These are phyloP conservation scores for Eilema sororculum DNA, from an alignment of 2,888 invertebrate genomes.

Conservation along the genomic window DNA sequence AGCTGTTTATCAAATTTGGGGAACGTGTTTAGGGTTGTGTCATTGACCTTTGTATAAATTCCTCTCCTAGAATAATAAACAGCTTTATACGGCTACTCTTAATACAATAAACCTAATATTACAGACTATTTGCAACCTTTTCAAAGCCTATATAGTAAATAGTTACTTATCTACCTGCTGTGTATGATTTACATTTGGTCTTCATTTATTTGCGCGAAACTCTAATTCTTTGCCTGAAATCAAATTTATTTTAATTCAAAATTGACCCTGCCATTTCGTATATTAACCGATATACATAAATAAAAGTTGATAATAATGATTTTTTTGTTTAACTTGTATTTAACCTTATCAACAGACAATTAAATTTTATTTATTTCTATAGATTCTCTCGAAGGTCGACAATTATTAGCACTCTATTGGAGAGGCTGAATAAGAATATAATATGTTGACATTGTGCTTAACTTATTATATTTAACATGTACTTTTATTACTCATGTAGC, in stretches of 20 bases:
- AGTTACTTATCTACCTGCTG: background rate
- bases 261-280: too few relatives aligned
- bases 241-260: background rate
- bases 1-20: background rate
- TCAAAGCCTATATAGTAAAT: background rate
- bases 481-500: background rate
- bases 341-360: too few relatives aligned
- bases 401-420: background rate
- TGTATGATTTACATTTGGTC: background rate
- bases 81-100: background rate
- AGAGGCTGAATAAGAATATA: constrained; percentile 1
- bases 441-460: constrained; percentile 9
- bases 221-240: background rate
- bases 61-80: constrained; percentile 24
- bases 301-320: too few relatives aligned
- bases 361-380: background rate
- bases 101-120: background rate
- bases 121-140: background rate
- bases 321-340: too few relatives aligned
- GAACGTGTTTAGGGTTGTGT: constrained; percentile 39
- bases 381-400: background rate
- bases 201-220: background rate
- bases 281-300: too few relatives aligned
- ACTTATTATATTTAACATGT: constrained; percentile 15
- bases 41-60: constrained; percentile 42